Evolutionary conservation across 1,140 invertebrate species (phyloP), one percentile per base, ranked within the genome.

Genomic region (Formica exsecta): DNA sequence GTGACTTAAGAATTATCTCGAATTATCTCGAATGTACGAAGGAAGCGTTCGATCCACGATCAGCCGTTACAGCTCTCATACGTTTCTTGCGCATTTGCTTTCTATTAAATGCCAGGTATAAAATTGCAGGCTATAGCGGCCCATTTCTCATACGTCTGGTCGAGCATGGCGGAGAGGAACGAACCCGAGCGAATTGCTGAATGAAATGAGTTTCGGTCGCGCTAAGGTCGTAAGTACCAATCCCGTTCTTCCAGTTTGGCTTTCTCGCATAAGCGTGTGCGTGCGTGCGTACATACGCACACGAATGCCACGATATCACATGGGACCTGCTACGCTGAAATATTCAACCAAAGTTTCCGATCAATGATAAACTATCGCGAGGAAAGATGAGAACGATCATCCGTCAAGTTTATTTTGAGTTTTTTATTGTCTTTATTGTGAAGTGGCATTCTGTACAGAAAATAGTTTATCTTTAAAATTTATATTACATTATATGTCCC

Each of bases 91-190:
- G 76, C 84, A 73, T 84, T 79, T 77, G 87, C 84, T 89, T 73
- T 89, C 87, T 89, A 89, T 90, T 90, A 90, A 90, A 90, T 87
- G 87, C 73, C 71, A 86, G 85, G 89, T 83, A 90, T 89, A 89
- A 90, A 89, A 89, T 89, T 89, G 89, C 86, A 83, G 87, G 89
- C 89, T 90, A 89, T 80, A 61, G 85, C 73, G 68, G 38, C 8
- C 87, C 79, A 90, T 90, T 89, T 87, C 85, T 89, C 85, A 87
- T 80, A 19, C 73, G 59, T 84, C 79, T 59, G 84, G 6, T 25
- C 75, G 75, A 77, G 74, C 84, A 59, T 74, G 48, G 36, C 71
- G 41, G 85, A 75, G 76, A 65, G 57, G 68, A 54, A 59, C 77
- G 44, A 65, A 86, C 77, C 44, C 51, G 41, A 83, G 85, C 73